These are phyloP conservation scores for Acipenser ruthenus DNA, from an alignment of 2,797 vertebrate species.

Conservation along the genomic window DNA sequence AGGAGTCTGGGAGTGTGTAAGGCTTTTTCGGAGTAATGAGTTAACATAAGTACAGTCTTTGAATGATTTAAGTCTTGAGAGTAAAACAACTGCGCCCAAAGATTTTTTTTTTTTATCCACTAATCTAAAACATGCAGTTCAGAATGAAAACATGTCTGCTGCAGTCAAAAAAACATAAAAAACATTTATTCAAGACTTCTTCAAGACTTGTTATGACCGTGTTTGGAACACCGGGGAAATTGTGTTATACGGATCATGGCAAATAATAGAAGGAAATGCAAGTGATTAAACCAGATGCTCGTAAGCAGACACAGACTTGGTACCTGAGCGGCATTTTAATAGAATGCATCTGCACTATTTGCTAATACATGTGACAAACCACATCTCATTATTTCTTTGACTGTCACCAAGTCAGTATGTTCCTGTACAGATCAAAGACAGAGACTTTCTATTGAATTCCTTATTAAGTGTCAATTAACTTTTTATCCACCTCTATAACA, in stretches of 20 bases:
- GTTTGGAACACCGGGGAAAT: constrained; percentile 33
- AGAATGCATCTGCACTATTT: not conserved
- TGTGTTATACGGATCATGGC: constrained; percentile 32
- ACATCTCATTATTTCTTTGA: constrained; percentile 26
- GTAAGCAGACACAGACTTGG: constrained; percentile 18
- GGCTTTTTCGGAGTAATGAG: too few relatives aligned
- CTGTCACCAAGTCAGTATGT: constrained; percentile 39
- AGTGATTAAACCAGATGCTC: constrained; percentile 23
- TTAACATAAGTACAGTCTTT: too few relatives aligned
- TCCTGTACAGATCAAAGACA: constrained; percentile 39
- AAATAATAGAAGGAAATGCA: constrained; percentile 25
- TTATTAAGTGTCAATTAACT: constrained; percentile 65
- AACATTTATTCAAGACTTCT: too few relatives aligned
- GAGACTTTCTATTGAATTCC: constrained; percentile 43
- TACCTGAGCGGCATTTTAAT: constrained; percentile 18
- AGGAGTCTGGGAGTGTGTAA: not conserved
- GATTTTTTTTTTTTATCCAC: too few relatives aligned
- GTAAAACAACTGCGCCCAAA: too few relatives aligned
- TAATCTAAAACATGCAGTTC: too few relatives aligned
- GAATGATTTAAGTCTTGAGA: too few relatives aligned
- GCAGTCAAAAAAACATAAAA: too few relatives aligned
- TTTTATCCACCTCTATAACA: constrained; percentile 51
- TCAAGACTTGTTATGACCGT: too few relatives aligned
- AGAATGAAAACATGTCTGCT: too few relatives aligned
- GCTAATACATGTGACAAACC: constrained; percentile 16